Evolutionary conservation across 2,888 invertebrate genomes (phyloP), one percentile per base, ranked within the genome.

Genomic region (Plutella xylostella): DNA sequence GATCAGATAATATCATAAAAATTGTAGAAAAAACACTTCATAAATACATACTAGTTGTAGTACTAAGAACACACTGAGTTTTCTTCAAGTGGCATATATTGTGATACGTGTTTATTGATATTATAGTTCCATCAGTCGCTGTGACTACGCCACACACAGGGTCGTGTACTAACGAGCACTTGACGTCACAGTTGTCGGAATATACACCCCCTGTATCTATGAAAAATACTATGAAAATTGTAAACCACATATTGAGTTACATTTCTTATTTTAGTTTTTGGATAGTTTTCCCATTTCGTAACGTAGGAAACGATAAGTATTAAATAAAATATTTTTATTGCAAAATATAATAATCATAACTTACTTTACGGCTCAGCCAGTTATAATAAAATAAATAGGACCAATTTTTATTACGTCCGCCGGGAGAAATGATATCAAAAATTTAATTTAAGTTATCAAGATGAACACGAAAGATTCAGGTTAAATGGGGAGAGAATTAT

Each of bases 91-190:
- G 56, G 46, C 80, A 80, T 46, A 63, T 54, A 50, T 80, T 80
- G 40, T 70, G 64, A 49, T 61, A 75, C 39, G 43, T 59, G 17
- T 58, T 55, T 14, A 61, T 53, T n/a, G 58, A 46, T 30, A 43
- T 49, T 12, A 48, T 46, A 2, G 7, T 2, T 25, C 25, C 15
- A 25, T 9, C 62, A 63, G 25, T 58, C 54, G 17, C 42, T 31
- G 3, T 55, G 45, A 20, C 49, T 51, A 55, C 47, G 3, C 69
- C 74, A 51, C 80, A 80, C 4, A 78, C 71, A 2, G 65, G 63
- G 33, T 77, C 74, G 25, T 62, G 54, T 5, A 76, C 50, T 47
- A 70, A 60, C 2, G 80, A 71, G 55, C 80, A 80, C 11, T 34
- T 2, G 4, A 65, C 57, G 11, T 58, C 41, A 12, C 57, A 54